Conservation (phyloP, 2,888 invertebrate species). For the Megaustenia siamemsis region DNA sequence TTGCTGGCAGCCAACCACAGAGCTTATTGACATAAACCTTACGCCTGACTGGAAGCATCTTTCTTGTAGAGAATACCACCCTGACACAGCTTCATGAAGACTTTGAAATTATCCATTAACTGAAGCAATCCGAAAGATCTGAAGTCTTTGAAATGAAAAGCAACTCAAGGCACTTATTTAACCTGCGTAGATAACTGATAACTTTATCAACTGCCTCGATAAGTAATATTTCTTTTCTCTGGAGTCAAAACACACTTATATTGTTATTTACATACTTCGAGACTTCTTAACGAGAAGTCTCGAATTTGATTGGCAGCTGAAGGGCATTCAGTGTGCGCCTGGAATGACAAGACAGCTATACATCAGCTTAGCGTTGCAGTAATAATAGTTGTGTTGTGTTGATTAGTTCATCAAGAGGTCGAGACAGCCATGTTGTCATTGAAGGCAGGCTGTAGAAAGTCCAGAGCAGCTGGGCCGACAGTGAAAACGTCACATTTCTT, state of each 20-base stretch:
- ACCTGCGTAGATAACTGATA: too few relatives aligned
- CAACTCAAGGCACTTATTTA: too few relatives aligned
- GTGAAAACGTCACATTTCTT: background rate
- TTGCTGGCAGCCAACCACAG: too few relatives aligned
- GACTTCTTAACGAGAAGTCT: background rate
- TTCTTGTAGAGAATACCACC: too few relatives aligned
- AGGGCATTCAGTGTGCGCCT: background rate
- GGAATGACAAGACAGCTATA: background rate
- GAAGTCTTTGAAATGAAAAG: too few relatives aligned
- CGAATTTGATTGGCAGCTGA: background rate
- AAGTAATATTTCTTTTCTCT: too few relatives aligned
- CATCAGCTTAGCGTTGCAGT: background rate
- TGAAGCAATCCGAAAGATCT: too few relatives aligned
- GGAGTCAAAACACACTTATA: background rate
- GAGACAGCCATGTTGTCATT: background rate
- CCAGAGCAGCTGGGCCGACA: background rate
- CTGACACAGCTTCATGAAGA: too few relatives aligned
- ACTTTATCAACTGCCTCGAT: too few relatives aligned
- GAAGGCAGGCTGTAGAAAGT: background rate
- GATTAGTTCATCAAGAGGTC: conserved; percentile 18
- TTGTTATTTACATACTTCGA: background rate
- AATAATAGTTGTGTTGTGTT: background rate
- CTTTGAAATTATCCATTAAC: too few relatives aligned
- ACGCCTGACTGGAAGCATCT: too few relatives aligned
- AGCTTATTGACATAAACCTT: too few relatives aligned